Evolutionary conservation across 2,113 vertebrate genomes (phyloP).

Genomic region (Alligator mississippiensis): DNA sequence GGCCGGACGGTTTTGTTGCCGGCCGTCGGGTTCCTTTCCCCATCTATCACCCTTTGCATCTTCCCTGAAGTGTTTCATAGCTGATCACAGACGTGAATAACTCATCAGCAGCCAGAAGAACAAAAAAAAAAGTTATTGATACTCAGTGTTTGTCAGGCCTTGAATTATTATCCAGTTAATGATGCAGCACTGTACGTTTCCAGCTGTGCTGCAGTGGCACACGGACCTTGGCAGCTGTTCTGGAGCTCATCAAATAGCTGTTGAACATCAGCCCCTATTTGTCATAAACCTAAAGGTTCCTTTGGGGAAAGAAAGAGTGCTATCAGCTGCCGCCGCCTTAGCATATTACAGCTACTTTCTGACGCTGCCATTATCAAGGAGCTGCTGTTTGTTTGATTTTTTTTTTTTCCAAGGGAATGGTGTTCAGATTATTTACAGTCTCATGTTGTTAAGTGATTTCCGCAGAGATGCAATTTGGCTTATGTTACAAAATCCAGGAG

Average conservation of each 20-base stretch:
- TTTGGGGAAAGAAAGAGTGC: conserved; percentile 45
- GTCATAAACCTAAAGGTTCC: conserved; percentile 65
- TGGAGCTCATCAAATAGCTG: conserved; percentile 67
- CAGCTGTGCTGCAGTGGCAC: conserved; percentile 67
- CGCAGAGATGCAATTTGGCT: neutral
- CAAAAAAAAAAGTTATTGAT: conserved; percentile 38
- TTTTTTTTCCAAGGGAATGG: neutral
- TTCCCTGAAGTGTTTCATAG: conserved; percentile 56
- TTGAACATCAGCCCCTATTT: conserved; percentile 70
- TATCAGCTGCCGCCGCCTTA: conserved; percentile 5
- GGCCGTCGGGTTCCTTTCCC: conserved; percentile 13
- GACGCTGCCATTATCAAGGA: neutral
- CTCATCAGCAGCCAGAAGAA: conserved; percentile 31
- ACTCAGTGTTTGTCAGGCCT: conserved; percentile 44
- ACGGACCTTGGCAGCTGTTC: conserved; percentile 68
- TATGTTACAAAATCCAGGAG: neutral
- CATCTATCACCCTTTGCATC: conserved; percentile 48
- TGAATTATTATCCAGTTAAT: conserved; percentile 65
- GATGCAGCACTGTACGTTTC: conserved; percentile 47
- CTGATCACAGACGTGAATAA: conserved; percentile 64
- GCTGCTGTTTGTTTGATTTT: conserved; percentile 20
- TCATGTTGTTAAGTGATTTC: conserved; percentile 8
- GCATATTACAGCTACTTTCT: neutral
- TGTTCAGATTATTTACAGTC: conserved; percentile 21
- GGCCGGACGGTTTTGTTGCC: conserved; percentile 28